Base-by-base conservation (phyloP, 2,113 vertebrate genomes). In the Cisticola juncidis region DNA sequence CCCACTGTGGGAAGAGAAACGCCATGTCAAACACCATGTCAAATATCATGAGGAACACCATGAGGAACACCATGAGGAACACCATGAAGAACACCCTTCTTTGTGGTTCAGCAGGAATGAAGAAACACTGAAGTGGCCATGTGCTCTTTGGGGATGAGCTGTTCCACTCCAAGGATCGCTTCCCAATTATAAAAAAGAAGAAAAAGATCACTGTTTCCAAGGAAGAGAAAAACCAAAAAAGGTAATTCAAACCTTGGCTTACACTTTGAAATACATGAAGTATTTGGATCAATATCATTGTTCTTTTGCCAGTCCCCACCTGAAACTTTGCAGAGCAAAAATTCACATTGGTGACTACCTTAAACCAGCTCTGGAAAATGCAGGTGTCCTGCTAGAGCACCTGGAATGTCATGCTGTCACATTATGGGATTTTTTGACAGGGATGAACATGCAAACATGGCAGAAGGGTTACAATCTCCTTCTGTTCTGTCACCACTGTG, bases 1-100 rank as follows among this genome's bases (percentile, higher is more conserved):
- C 87, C 42, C 54, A 77, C 97, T 97, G 92, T 2, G 18, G 77
- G 79, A 69, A 84, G 44, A 95, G 81, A 58, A 68, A 85, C 71
- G 57, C 26, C 44, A 68, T 22, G 35, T 92, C 72, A 47, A 68
- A 42, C 9, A 7, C 31, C 58, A 50, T 9, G 26, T 91, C 71
- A 40, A 72, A 81, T 70, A 42, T 17, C 58, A 50, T 10, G 26
- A 94, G 78, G 40, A 72, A 81, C 72, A 42, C 31, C 58, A 50
- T 9, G 26, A 92, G 74, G 40, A 72, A 81, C 72, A 42, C 19
- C 58, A 50, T 10, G 26, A 94, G 78, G 40, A 72, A 81, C 72
- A 42, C 19, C 47, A 68, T 5, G 25, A 95, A 62, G 38, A 71
- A 48, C 5, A 3, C 29, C 51, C 50, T 35, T 28, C 50, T 65